Conservation (phyloP, 2,113 vertebrate genomes). For the Thymallus thymallus region DNA sequence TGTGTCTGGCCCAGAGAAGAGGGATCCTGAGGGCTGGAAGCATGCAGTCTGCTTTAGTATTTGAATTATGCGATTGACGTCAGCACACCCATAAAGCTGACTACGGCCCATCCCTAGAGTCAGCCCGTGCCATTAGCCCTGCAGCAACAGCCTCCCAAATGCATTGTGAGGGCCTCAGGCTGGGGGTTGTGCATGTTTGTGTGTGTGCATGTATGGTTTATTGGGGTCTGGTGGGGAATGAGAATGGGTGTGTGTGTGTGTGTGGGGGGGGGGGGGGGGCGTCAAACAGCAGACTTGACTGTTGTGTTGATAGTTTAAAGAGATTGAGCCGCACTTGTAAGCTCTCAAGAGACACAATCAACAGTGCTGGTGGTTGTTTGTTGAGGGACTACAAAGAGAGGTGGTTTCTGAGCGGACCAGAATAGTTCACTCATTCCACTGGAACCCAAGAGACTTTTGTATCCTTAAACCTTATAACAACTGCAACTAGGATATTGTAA, state of each 20-base stretch:
- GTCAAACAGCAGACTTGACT: constrained; percentile 10
- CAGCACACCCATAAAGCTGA: constrained; percentile 97
- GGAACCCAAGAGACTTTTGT: background rate
- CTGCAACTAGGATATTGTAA: too few relatives aligned
- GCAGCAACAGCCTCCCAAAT: constrained; percentile 56
- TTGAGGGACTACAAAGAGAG: background rate
- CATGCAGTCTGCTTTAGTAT: constrained; percentile 92
- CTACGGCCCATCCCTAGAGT: constrained; percentile 85
- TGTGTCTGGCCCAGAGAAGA: constrained; percentile 64
- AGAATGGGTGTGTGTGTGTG: background rate
- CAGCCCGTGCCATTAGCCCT: constrained; percentile 82
- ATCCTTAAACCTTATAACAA: too few relatives aligned
- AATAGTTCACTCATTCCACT: background rate
- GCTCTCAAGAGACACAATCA: constrained; percentile 4
- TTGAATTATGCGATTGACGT: constrained; percentile 99
- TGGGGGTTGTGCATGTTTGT: background rate
- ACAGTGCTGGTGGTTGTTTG: background rate
- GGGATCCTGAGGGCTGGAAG: constrained; percentile 81
- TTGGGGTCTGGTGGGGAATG: background rate
- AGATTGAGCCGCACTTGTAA: constrained; percentile 21
- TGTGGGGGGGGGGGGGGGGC: background rate
- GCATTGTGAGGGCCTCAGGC: constrained; percentile 76
- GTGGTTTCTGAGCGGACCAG: background rate
- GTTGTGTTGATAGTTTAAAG: constrained; percentile 31
- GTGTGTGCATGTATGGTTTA: background rate